Base-by-base conservation (phyloP, 2,113 vertebrate species). In the Mungos mungo region DNA sequence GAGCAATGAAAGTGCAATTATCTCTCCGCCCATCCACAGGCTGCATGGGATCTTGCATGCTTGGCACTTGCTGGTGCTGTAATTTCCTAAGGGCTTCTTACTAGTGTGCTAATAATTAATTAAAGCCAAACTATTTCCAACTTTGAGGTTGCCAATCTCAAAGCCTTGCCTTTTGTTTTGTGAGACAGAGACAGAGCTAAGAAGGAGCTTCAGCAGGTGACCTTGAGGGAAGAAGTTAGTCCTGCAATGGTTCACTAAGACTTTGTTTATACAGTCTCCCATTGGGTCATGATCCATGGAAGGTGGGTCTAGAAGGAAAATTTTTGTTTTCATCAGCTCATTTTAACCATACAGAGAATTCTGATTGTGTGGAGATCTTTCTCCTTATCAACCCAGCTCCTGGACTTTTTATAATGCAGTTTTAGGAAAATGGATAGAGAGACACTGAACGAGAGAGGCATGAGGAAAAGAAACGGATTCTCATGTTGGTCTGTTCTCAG, bases 21-120 rank as follows among this genome's bases (percentile, higher is more conserved):
- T 65, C 90, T 97, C n/a, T 85, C 54, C 31, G 18, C 7, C 93
- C 69, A 54, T 97, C 72, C 54, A 33, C 50, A 96, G 50, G 52
- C 65, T 91, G 54, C 57, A 33, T 81, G 35, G 15, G 2, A 0
- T 54, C 93, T 95, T 93, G 5, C 45, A 33, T 96, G 52, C 38
- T 83, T 90, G 74, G 86, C 50, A 81, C 90, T 81, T 79, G 77
- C 77, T 50, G 90, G 69, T 88, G 90, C 41, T 96, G 41, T 89
- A 95, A 11, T 4, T 95, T 97, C 94, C 97, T 63, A 47, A 52
- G 21, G 4, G 69, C 85, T 97, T 97, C 86, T 86, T 77, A 95
- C 94, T 80, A 68, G 50, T 38, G 91, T 88, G 52, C 96, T 97
- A 97, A 84, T 96, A 98, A 96, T 93, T 92, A 97, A 97, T 96